phyloP scores from a whole-genome alignment of 1,140 invertebrate genomes.

The Caenorhabditis inopinata region DNA sequence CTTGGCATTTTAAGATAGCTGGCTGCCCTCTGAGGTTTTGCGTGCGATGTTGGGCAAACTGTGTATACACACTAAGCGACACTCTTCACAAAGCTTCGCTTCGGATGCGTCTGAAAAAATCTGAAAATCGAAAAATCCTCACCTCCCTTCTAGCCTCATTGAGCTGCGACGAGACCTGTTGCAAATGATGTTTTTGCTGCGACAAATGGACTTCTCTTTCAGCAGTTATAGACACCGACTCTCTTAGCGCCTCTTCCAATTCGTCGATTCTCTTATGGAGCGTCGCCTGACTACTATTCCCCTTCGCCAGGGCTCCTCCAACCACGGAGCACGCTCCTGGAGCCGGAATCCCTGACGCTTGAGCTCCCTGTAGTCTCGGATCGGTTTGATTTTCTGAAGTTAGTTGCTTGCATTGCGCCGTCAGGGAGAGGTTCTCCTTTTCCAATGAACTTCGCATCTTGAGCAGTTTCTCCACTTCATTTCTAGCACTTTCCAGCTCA shows the following conservation, averaged over 20 bases:
- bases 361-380: too few species aligned
- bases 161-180: constrained; percentile 64
- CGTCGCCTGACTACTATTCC: neutral
- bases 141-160: neutral
- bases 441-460: constrained; percentile 66
- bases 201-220: constrained; percentile 70
- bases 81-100: too few species aligned
- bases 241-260: constrained; percentile 75
- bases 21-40: too few species aligned
- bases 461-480: constrained; percentile 66
- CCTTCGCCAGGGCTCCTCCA: constrained; percentile 44
- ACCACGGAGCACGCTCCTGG: too few species aligned
- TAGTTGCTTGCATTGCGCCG: constrained; percentile 66
- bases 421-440: constrained; percentile 67
- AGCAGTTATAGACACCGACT: constrained; percentile 71
- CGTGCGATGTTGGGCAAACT: too few species aligned
- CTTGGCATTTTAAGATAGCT: too few species aligned
- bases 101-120: too few species aligned
- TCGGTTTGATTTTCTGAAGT: too few species aligned
- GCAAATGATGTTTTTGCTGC: constrained; percentile 67
- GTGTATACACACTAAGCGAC: too few species aligned
- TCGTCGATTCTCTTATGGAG: constrained; percentile 73
- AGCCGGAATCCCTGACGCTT: too few species aligned
- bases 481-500: constrained; percentile 46
- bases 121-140: too few species aligned